A percentile compares a stretch with the other conserved stretches of the same genome.
These are phyloP conservation scores for Ctenodactylus gundi DNA, from an alignment of 2,113 vertebrate genomes.

Conservation along the genomic window DNA sequence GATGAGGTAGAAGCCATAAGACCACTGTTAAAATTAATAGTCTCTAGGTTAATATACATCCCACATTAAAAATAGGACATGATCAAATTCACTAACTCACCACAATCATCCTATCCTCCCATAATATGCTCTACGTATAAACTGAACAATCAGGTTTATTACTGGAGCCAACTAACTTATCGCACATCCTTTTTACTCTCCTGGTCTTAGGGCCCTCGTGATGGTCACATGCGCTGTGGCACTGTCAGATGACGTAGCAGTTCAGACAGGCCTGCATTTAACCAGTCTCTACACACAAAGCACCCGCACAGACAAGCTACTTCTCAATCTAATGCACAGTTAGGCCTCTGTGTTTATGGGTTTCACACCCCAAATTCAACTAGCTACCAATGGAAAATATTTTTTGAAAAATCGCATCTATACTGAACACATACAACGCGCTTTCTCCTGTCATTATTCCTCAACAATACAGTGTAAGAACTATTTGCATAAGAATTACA, in stretches of 20 bases:
- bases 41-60: constrained; percentile 27
- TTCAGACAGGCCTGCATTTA: background rate
- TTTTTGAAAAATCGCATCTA: background rate
- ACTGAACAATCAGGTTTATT: background rate
- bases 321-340: background rate
- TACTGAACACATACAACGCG: background rate
- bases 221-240: background rate
- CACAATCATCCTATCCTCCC: background rate
- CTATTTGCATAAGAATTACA: background rate
- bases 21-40: constrained; percentile 90
- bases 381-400: background rate
- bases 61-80: background rate
- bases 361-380: background rate
- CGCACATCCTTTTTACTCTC: background rate
- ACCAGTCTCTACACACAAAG: background rate
- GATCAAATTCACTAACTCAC: background rate
- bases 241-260: background rate
- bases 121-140: background rate
- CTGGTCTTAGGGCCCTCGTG: background rate
- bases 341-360: background rate
- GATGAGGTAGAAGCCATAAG: constrained; percentile 98
- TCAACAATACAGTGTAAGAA: background rate
- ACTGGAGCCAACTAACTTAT: background rate
- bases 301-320: background rate
- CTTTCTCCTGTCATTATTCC: background rate